Evolutionary conservation across 2,888 invertebrate genomes (phyloP).

Genomic region (Melolontha melolontha): DNA sequence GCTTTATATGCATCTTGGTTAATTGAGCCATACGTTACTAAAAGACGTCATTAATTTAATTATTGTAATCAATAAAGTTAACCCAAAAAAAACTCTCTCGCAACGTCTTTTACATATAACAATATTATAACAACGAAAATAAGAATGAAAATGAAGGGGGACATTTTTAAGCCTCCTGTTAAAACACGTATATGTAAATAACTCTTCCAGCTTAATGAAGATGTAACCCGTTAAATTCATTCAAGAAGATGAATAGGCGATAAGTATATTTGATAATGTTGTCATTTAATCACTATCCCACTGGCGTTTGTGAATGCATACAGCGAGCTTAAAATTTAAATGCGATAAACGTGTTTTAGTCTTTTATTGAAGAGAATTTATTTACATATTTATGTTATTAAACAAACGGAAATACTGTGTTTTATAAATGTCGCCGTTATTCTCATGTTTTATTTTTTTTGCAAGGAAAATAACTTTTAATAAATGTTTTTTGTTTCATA

Average conservation of each 20-base stretch:
- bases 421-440: no score
- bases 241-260: conserved; percentile 33
- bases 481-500: no score
- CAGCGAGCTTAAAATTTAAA: conserved; percentile 30
- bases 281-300: conserved; percentile 30
- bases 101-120: conserved; percentile 3
- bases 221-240: conserved; percentile 24
- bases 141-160: conserved; percentile 25
- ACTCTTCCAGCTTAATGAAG: conserved; percentile 19
- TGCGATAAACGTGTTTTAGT: conserved; percentile 8
- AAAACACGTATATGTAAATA: conserved; percentile 30
- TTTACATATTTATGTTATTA: no score
- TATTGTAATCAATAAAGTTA: conserved; percentile 33
- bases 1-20: no score
- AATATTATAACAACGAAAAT: background rate
- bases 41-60: conserved; percentile 27
- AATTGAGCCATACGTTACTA: conserved; percentile 13
- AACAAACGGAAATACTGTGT: no score
- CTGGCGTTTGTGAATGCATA: conserved; percentile 20
- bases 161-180: conserved; percentile 27
- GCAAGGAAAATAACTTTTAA: no score
- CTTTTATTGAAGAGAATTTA: no score
- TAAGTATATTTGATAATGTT: conserved; percentile 33
- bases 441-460: no score
- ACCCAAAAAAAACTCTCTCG: conserved; percentile 22